These are phyloP conservation scores for Vireo griseus DNA, from an alignment of 2,797 vertebrate species.

Conservation along the genomic window DNA sequence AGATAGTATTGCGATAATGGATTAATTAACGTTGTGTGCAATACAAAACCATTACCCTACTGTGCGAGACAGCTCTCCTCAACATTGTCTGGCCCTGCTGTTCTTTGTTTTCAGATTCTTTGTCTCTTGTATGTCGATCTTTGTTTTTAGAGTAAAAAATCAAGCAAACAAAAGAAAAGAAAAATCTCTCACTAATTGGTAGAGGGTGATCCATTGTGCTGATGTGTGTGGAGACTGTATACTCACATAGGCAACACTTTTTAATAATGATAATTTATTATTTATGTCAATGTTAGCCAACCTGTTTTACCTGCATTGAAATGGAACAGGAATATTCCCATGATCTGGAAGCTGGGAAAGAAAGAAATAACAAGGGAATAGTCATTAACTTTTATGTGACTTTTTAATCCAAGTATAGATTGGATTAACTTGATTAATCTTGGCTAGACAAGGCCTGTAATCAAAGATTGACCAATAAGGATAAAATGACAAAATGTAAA, in stretches of 20 bases:
- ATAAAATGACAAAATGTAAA: not conserved
- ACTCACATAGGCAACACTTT: not conserved
- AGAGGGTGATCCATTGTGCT: not conserved
- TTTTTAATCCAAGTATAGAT: not conserved
- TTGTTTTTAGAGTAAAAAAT: not conserved
- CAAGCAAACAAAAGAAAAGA: not conserved
- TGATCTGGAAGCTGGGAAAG: not conserved
- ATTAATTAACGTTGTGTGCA: not conserved
- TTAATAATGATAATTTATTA: not conserved
- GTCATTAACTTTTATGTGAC: not conserved
- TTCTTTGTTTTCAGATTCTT: not conserved
- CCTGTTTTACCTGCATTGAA: slow-evolving; percentile 7
- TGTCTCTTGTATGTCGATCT: not conserved
- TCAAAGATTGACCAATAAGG: not conserved
- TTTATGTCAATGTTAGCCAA: not conserved
- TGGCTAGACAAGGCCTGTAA: not conserved
- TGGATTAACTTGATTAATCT: not conserved
- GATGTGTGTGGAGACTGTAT: not conserved
- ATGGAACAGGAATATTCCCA: not conserved
- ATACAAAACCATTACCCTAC: not conserved
- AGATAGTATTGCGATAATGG: not conserved
- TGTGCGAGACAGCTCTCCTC: not conserved
- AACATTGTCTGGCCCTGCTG: not conserved
- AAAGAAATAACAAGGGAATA: not conserved
- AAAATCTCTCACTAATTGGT: not conserved